Conservation (phyloP, 2,888 invertebrate species). For the Campoletis raptor region DNA sequence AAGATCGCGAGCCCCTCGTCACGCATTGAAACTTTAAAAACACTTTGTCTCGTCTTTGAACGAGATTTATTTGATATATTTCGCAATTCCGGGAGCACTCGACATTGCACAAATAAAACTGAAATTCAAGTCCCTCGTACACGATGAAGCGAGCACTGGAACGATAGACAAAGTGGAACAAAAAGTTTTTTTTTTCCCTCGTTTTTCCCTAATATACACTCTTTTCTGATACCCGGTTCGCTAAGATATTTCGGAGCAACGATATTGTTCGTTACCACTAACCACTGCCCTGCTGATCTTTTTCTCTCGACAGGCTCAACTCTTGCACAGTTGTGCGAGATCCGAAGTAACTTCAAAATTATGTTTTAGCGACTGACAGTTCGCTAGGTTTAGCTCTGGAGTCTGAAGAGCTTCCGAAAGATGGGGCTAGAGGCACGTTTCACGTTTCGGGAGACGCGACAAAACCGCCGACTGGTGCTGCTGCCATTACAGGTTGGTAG, state of each 20-base stretch:
- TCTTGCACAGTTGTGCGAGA: background rate
- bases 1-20: slow-evolving; percentile 51
- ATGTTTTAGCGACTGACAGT: slow-evolving; percentile 23
- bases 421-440: slow-evolving; percentile 45
- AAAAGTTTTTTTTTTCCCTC: background rate
- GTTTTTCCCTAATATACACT: background rate
- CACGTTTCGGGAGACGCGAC: background rate
- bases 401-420: slow-evolving; percentile 6
- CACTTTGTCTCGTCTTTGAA: slow-evolving; percentile 34
- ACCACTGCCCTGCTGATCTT: slow-evolving; percentile 51
- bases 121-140: background rate
- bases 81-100: slow-evolving; percentile 34
- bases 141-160: background rate
- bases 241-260: slow-evolving; percentile 27
- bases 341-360: background rate
- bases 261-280: slow-evolving; percentile 31
- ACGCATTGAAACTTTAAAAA: slow-evolving; percentile 52
- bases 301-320: slow-evolving; percentile 2
- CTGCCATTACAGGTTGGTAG: background rate
- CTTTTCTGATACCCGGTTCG: slow-evolving; percentile 8
- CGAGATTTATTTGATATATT: slow-evolving; percentile 38
- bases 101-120: slow-evolving; percentile 22
- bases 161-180: background rate
- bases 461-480: slow-evolving; percentile 1
- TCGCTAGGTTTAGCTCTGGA: background rate